These are phyloP conservation scores for Myrmophylax atrothorax DNA, from an alignment of 2,113 vertebrate species.

Conservation along the genomic window DNA sequence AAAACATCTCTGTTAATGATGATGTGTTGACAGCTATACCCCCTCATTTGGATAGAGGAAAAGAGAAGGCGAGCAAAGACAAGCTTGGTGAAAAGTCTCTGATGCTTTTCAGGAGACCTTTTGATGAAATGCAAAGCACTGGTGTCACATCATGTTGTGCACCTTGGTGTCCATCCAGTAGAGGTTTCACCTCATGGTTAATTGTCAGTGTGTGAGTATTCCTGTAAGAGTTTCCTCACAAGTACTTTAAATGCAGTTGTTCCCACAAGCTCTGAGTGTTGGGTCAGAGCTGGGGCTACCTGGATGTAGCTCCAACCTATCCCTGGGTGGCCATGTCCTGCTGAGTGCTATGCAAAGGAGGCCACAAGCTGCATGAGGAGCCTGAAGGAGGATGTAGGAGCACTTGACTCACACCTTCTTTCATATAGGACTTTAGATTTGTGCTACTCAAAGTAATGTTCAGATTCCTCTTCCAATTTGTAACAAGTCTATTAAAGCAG, in stretches of 20 bases:
- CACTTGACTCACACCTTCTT: neutral
- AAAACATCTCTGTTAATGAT: neutral
- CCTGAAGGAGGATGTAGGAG: neutral
- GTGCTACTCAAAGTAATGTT: neutral
- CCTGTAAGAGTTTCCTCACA: neutral
- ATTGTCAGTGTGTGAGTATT: neutral
- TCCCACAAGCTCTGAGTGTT: neutral
- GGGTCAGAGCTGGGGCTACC: neutral
- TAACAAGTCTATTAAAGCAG: neutral
- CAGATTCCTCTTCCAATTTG: neutral
- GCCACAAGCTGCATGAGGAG: neutral
- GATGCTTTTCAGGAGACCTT: neutral
- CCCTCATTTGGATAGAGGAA: neutral
- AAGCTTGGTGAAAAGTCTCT: neutral
- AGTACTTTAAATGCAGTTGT: neutral
- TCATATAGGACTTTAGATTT: neutral
- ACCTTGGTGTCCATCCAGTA: neutral
- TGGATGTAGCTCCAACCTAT: neutral
- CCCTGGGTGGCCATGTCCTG: accelerated
- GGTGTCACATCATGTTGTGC: neutral
- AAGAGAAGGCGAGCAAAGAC: neutral
- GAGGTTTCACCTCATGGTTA: neutral
- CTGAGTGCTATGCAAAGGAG: neutral
- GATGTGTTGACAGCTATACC: neutral
- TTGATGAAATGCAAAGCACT: accelerated